Base-by-base conservation (phyloP, 2,888 invertebrate species). In the Drosophila austrosaltans region DNA sequence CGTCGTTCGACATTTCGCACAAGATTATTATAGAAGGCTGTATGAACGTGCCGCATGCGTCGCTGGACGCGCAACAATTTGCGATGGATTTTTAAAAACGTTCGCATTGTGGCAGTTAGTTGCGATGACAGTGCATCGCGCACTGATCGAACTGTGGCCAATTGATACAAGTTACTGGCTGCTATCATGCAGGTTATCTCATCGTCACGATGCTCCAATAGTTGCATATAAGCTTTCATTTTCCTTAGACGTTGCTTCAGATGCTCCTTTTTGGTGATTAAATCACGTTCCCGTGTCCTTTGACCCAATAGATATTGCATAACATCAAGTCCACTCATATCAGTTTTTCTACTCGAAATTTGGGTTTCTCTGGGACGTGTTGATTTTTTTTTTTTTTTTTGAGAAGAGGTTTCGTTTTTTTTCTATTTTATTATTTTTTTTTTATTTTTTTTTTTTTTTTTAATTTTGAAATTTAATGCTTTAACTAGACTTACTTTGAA, bases 251-350 rank as follows among this genome's bases (percentile, higher is more conserved):
- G 73, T 5, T 61, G 28, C 58, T 79, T 82, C 4, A 83, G 69
- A 2, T 68, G 57, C 30, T 79, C 69, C 60, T 82, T 87, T 42
- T 76, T 62, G 12, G 44, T 53, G 28, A 57, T 60, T 1, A 82
- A 36, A 20, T 82, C 66, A 0, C 76, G 73, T 40, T 82, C 77
- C 0, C 88, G 86, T 4, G 69, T 63, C 53, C 75, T 73, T 22
- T 82, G 86, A 5, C 75, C 72, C 6, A 76, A 65, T 20, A 83
- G 63, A 65, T 85, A 80, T 57, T 74, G 71, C 60, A 82, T 58
- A 2, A 82, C 72, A 32, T 85, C 86, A 20, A 0, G 1, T 4
- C n/a, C 20, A 3, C 7, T 40, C 2, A 8, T 1, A 40, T 10
- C 5, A 2, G 16, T 36, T 8, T 36, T 32, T 32, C 32, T 56